phyloP scores from a whole-genome alignment of 2,888 invertebrate genomes.

The Lepidonotus clava region DNA sequence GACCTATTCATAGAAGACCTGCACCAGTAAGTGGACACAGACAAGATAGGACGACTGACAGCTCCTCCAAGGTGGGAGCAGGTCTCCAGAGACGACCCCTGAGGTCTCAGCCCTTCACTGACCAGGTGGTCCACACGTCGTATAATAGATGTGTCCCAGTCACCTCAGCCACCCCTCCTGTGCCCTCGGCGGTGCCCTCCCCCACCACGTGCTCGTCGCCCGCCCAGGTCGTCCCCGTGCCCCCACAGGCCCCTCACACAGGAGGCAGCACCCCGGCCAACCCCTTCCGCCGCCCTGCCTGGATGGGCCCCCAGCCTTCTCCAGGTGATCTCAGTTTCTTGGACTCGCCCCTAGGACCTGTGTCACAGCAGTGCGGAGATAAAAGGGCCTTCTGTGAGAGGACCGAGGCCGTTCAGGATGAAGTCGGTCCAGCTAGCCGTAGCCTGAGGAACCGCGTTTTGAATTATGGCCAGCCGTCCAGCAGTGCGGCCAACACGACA shows the following conservation, averaged over 20 bases:
- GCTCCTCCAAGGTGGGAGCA: too few species aligned
- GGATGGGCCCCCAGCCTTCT: neutral
- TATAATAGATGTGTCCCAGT: neutral
- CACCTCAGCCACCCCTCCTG: neutral
- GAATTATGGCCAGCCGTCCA: too few species aligned
- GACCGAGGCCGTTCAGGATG: too few species aligned
- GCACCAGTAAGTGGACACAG: too few species aligned
- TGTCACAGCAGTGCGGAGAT: too few species aligned
- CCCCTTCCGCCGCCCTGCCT: neutral
- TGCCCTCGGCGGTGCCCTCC: neutral
- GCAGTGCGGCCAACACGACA: too few species aligned
- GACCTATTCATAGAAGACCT: too few species aligned
- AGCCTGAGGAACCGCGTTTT: too few species aligned
- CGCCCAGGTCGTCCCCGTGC: slow-evolving; percentile 14
- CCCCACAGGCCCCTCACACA: neutral
- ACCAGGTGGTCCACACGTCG: slow-evolving; percentile 7
- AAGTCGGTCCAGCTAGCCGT: too few species aligned
- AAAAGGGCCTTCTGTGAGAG: too few species aligned
- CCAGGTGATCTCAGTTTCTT: neutral
- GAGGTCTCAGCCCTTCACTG: neutral
- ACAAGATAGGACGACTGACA: too few species aligned
- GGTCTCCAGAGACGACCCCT: neutral
- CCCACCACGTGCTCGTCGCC: neutral
- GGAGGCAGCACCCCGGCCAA: neutral
- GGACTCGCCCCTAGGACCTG: neutral